Percentiles rank a stretch among this genome's conserved stretches.
Evolutionary conservation across 1,140 invertebrate species (phyloP).

Genomic region (Cherax quadricarinatus): DNA sequence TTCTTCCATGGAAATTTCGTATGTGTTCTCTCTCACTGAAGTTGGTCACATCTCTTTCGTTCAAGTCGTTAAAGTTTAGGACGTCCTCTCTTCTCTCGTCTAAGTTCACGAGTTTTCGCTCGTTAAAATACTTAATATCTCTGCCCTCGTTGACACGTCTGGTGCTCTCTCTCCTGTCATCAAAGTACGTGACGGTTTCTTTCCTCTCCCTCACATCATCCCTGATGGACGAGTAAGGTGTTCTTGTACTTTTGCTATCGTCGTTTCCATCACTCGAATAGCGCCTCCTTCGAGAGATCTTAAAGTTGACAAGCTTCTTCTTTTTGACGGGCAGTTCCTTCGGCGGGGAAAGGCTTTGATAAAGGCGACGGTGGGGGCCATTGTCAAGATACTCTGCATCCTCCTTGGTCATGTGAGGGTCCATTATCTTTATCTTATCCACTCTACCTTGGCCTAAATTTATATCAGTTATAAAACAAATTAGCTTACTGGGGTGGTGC

Average conservation of each 20-base stretch:
- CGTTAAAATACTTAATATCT: not conserved
- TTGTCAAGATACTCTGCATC: not conserved
- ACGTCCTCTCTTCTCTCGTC: not conserved
- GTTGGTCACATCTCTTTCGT: not conserved
- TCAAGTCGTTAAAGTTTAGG: not conserved
- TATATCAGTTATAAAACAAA: too few relatives aligned
- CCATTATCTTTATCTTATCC: conserved; percentile 5
- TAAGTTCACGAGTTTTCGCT: not conserved
- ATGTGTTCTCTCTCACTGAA: not conserved
- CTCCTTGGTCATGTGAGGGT: conserved; percentile 52
- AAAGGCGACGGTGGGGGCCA: conserved; percentile 29
- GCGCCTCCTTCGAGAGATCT: conserved; percentile 19
- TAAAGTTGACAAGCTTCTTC: conserved; percentile 55
- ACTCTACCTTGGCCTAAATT: too few relatives aligned
- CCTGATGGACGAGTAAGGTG: not conserved
- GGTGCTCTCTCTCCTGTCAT: not conserved
- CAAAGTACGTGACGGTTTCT: not conserved
- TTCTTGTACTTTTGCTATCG: not conserved
- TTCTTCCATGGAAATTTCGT: not conserved
- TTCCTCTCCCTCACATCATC: not conserved
- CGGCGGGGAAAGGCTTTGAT: conserved; percentile 22
- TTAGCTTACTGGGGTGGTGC: too few relatives aligned
- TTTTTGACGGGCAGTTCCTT: not conserved
- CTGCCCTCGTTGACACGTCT: not conserved
- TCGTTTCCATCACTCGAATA: not conserved